Percentiles rank a stretch among this genome's conserved stretches.
Conservation (phyloP, 2,888 invertebrate species). For the Agrypnus murinus region DNA sequence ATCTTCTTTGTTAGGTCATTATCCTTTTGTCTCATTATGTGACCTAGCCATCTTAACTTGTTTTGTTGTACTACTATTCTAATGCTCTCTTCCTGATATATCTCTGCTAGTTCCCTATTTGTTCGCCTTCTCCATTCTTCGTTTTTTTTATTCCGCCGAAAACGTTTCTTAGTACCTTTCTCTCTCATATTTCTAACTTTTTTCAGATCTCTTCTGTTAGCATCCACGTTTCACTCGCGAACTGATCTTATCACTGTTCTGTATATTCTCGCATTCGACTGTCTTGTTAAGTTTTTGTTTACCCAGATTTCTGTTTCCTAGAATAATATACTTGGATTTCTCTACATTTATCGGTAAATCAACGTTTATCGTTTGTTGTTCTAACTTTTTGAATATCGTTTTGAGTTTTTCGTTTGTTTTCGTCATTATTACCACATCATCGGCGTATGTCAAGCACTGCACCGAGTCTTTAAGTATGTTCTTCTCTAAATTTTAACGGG, state of each 20-base stretch:
- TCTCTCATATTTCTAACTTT: too few species aligned
- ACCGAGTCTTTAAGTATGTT: background rate
- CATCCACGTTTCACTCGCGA: too few species aligned
- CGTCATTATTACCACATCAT: background rate
- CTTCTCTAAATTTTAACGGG: background rate
- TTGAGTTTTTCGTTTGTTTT: background rate
- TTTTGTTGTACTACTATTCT: background rate
- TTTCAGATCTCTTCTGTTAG: too few species aligned
- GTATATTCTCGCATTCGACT: too few species aligned
- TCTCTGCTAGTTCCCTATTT: constrained; percentile 1
- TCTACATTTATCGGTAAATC: background rate
- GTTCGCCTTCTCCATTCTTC: constrained; percentile 6
- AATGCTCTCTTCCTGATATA: constrained; percentile 1
- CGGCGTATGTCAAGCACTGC: background rate
- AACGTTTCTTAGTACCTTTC: too few species aligned
- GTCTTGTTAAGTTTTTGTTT: too few species aligned
- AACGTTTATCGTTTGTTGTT: background rate
- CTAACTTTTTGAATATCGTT: background rate
- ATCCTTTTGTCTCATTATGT: too few species aligned
- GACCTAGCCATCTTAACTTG: constrained; percentile 32
- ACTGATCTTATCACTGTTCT: too few species aligned
- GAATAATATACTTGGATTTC: too few species aligned
- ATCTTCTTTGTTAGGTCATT: too few species aligned
- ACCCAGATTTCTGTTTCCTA: too few species aligned
- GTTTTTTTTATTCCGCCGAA: too few species aligned